Evolutionary conservation across 2,888 invertebrate species (phyloP), one percentile per base, ranked within the genome.

Genomic region (Fragum sueziense): DNA sequence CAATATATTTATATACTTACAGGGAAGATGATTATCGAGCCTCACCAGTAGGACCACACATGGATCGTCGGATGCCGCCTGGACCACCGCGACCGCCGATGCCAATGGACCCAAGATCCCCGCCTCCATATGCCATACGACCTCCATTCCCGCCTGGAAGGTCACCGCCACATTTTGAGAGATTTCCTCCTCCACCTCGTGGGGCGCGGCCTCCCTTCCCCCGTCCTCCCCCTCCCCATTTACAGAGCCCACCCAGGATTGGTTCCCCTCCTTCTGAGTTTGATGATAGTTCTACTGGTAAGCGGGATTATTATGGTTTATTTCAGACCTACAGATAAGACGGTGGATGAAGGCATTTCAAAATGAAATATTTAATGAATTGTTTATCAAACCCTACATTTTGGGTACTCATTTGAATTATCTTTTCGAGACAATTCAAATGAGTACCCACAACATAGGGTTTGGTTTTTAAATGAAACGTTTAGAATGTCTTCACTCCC

Each of bases 161-260:
- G 81, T 88, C 88, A 62, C 88, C 89, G 51, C 87, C 87, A 41
- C 81, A 85, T 20, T 86, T 86, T 85, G 88, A 88, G 31, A 76
- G 87, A 47, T 83, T 75, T 54, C 84, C 87, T 54, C 87, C 86
- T 74, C n/a, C n/a, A n/a, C 86, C 82, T 76, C 84, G 76, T 65
- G 82, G 69, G 76, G 84, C 74, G 72, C 82, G 61, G 76, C 88
- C n/a, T 76, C 86, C 20, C 74, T 85, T 54, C 37, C 74, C 74
- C n/a, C 80, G 74, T 75, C 76, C 74, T 37, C 81, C 81, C 74
- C 85, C 82, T 33, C 82, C 80, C 65, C 85, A 82, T 76, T 75
- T 82, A 71, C 75, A 72, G 25, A 80, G 79, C 77, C 85, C 79
- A 80, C 85, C 74, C 70, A 84, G 52, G 34, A 34, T 74, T 61